Conservation (phyloP, 2,113 vertebrate species). For the Psettodes erumei region DNA sequence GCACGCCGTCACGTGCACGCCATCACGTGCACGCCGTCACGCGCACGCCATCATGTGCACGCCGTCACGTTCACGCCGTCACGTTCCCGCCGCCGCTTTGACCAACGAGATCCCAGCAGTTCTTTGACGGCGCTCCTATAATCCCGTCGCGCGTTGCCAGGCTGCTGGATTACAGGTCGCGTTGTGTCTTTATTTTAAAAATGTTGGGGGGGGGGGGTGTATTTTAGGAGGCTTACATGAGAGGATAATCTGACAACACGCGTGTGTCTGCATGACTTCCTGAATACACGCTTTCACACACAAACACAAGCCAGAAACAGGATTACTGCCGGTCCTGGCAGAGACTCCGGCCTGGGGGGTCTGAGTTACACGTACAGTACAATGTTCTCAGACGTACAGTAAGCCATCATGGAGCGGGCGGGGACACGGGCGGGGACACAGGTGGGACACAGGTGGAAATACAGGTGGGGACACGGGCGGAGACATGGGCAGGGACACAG, state of each 20-base stretch:
- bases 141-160: conserved; percentile 65
- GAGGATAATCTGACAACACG: conserved; percentile 60
- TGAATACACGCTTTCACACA: conserved; percentile 55
- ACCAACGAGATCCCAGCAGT: conserved; percentile 59
- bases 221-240: conserved; percentile 43
- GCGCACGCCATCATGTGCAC: no score
- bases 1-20: no score
- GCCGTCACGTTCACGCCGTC: no score
- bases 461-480: no score
- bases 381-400: no score
- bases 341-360: not conserved
- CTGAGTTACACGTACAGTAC: no score
- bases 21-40: no score
- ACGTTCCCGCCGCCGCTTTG: no score
- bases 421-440: no score
- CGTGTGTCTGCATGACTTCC: conserved; percentile 59
- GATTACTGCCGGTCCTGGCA: conserved; percentile 72
- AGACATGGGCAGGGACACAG: no score
- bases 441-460: no score
- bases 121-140: conserved; percentile 68
- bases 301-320: conserved; percentile 66
- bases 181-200: conserved; percentile 64
- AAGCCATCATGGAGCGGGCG: no score
- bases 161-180: conserved; percentile 64
- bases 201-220: not conserved